These are phyloP conservation scores for Papilio polytes DNA, from an alignment of 1,140 invertebrate species.

Conservation along the genomic window DNA sequence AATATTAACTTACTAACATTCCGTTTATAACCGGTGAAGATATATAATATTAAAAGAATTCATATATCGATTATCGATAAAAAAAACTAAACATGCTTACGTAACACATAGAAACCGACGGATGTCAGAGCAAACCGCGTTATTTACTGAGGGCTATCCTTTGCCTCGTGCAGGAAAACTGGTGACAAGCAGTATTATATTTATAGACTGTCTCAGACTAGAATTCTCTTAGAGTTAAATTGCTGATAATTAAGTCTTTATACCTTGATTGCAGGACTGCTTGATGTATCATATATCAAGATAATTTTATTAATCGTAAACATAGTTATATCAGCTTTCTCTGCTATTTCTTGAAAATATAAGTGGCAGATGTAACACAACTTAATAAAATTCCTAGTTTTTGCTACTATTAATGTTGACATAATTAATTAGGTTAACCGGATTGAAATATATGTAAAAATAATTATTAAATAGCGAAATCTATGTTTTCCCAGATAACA, in stretches of 20 bases:
- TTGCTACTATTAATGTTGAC: background rate
- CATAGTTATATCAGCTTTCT: background rate
- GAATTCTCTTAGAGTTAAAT: conserved; percentile 26
- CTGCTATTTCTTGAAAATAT: background rate
- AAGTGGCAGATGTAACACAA: no score
- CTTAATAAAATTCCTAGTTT: background rate
- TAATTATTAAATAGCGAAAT: background rate
- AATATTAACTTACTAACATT: background rate
- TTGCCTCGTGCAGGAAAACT: conserved; percentile 55
- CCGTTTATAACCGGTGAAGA: background rate
- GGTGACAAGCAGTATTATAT: conserved; percentile 49
- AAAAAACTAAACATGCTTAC: conserved; percentile 15
- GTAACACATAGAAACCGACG: conserved; percentile 37
- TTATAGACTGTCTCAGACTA: conserved; percentile 14
- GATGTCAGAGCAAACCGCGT: conserved; percentile 39
- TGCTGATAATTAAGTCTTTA: conserved; percentile 28
- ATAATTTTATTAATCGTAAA: background rate
- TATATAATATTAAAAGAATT: background rate
- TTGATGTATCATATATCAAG: background rate
- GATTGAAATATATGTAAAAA: background rate
- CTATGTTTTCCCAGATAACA: background rate
- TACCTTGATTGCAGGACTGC: background rate
- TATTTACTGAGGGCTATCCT: conserved; percentile 54
- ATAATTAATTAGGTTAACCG: background rate
- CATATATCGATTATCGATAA: conserved; percentile 42